Conservation (phyloP, 1,140 invertebrate genomes). For the Anagrus nilaparvatae region DNA sequence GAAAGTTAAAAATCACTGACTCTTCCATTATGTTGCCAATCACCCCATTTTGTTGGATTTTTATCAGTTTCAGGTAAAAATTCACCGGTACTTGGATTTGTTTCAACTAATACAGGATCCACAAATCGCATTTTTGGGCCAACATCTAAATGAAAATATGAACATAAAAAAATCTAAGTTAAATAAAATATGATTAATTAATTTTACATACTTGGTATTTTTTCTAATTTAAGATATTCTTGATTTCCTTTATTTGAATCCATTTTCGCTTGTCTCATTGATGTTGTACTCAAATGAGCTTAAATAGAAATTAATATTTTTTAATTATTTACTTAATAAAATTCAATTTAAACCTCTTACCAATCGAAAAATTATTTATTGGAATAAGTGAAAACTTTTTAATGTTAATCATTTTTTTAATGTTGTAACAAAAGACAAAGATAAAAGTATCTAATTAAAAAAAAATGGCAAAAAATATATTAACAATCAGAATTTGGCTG, state of each 20-base stretch:
- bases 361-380: background rate
- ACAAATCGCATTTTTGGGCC: conserved; percentile 20
- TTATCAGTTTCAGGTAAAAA: conserved; percentile 24
- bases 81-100: conserved; percentile 26
- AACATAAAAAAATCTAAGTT: background rate
- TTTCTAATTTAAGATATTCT: conserved; percentile 25
- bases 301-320: too few species aligned
- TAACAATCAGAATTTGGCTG: too few species aligned
- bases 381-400: too few species aligned
- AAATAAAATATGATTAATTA: too few species aligned
- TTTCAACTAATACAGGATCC: conserved; percentile 26
- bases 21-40: conserved; percentile 30
- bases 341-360: background rate
- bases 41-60: conserved; percentile 33
- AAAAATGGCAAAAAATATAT: too few species aligned
- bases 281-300: too few species aligned
- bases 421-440: too few species aligned
- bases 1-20: conserved; percentile 29
- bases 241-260: conserved; percentile 28
- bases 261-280: conserved; percentile 17
- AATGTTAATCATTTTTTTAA: too few species aligned
- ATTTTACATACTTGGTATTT: conserved; percentile 22
- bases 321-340: background rate
- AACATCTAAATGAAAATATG: conserved; percentile 11
- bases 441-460: too few species aligned